A percentile compares a stretch with the other conserved stretches of the same genome.
Evolutionary conservation across 2,888 invertebrate genomes (phyloP).

Genomic region (Tenthredo distinguenda): DNA sequence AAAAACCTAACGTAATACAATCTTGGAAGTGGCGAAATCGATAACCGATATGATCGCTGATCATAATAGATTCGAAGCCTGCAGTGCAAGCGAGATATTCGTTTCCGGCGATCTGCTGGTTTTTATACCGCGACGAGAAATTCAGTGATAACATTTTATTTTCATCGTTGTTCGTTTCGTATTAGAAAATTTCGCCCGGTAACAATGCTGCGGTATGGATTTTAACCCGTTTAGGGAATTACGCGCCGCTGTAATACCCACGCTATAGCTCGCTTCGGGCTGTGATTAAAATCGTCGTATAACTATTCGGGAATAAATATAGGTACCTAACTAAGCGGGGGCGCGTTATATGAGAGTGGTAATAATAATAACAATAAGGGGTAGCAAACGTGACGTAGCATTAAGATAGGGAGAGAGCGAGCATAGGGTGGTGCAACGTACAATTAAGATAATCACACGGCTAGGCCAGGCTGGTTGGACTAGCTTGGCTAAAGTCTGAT

Average conservation of each 20-base stretch:
- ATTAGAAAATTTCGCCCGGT: neutral
- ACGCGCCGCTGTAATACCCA: neutral
- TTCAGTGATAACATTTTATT: neutral
- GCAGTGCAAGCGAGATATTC: neutral
- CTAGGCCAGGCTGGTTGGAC: neutral
- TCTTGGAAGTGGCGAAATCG: neutral
- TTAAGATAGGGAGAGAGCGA: constrained; percentile 20
- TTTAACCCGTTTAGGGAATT: neutral
- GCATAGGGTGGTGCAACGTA: constrained; percentile 5
- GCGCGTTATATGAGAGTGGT: neutral
- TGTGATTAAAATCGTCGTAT: neutral
- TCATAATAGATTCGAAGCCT: neutral
- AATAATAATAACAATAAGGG: constrained; percentile 42
- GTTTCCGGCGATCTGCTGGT: neutral
- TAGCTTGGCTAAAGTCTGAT: neutral
- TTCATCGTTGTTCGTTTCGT: neutral
- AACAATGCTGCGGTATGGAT: neutral
- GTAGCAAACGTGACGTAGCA: constrained; percentile 25
- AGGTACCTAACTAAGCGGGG: neutral
- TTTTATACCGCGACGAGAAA: neutral
- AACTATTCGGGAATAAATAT: constrained; percentile 10
- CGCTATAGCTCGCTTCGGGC: neutral
- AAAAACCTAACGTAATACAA: neutral
- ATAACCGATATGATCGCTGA: neutral
- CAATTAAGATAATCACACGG: constrained; percentile 33